These are phyloP conservation scores for Sebastes kiyomatsui DNA, from an alignment of 2,797 vertebrate genomes.

Conservation along the genomic window DNA sequence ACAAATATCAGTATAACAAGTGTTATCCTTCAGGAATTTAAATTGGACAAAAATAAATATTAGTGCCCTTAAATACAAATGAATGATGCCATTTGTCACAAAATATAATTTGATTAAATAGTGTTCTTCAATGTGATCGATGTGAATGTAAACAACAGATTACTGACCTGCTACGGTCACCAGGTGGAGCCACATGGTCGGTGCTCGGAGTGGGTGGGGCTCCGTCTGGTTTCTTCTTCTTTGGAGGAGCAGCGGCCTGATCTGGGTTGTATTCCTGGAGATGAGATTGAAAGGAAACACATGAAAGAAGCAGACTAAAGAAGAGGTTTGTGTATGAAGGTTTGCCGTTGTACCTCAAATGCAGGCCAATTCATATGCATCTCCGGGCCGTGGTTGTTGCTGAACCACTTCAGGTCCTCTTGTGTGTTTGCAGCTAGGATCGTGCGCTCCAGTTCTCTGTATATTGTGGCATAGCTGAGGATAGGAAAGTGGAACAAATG, in stretches of 20 bases:
- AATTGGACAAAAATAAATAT: background rate
- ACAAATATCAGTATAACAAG: background rate
- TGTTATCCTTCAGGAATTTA: background rate
- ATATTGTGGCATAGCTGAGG: slow-evolving; percentile 90
- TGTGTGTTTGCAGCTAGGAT: slow-evolving; percentile 91
- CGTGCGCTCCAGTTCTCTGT: slow-evolving; percentile 93
- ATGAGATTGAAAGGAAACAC: background rate
- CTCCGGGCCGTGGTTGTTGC: slow-evolving; percentile 90
- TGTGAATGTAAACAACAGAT: background rate
- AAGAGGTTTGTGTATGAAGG: background rate
- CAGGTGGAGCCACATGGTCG: slow-evolving; percentile 88
- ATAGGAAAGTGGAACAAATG: slow-evolving; percentile 49
- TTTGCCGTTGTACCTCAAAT: slow-evolving; percentile 86
- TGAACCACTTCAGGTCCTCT: slow-evolving; percentile 98
- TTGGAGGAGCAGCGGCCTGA: slow-evolving; percentile 87
- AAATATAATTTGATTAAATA: background rate
- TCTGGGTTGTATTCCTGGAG: slow-evolving; percentile 97
- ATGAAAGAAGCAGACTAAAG: background rate
- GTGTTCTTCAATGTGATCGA: background rate
- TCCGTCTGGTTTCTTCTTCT: slow-evolving; percentile 93
- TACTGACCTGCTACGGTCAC: slow-evolving; percentile 92
- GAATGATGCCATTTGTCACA: background rate
- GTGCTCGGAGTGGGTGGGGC: slow-evolving; percentile 87
- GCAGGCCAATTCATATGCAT: slow-evolving; percentile 99
- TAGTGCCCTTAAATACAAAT: background rate